These are phyloP conservation scores for Pyrrhosoma nymphula DNA, from an alignment of 2,888 invertebrate genomes.

Conservation along the genomic window DNA sequence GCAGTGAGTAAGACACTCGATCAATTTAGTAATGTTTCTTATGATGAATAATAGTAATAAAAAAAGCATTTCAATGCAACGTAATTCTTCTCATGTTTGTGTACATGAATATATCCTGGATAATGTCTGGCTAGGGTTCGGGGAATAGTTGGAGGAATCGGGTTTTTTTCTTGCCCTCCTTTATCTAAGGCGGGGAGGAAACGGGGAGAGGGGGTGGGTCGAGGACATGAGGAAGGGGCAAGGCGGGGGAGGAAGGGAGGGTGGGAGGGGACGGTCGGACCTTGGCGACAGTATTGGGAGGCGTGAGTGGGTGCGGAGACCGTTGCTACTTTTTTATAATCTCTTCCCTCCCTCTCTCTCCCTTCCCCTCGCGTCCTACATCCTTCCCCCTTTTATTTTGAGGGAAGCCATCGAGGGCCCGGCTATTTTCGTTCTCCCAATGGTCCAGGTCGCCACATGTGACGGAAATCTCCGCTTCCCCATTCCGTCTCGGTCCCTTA, in stretches of 20 bases:
- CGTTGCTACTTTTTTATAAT: conserved; percentile 31
- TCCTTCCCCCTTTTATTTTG: conserved; percentile 56
- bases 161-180: background rate
- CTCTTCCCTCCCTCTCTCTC: no score
- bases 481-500: background rate
- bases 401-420: conserved; percentile 57
- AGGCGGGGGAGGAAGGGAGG: no score
- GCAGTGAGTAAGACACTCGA: no score
- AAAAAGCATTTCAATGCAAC: no score
- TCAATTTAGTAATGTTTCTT: no score
- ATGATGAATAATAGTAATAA: no score
- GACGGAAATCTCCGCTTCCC: conserved; percentile 54
- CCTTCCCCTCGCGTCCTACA: conserved; percentile 59
- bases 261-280: background rate
- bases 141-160: background rate
- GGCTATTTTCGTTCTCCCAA: conserved; percentile 64
- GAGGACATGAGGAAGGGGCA: background rate
- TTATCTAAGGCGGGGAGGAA: background rate
- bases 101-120: background rate
- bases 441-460: conserved; percentile 66
- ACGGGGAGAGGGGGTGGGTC: background rate
- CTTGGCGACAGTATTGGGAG: conserved; percentile 47
- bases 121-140: background rate
- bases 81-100: no score
- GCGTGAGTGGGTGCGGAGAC: conserved; percentile 47